Base-by-base conservation (phyloP, 2,888 invertebrate genomes). In the Hyposoter dolosus region DNA sequence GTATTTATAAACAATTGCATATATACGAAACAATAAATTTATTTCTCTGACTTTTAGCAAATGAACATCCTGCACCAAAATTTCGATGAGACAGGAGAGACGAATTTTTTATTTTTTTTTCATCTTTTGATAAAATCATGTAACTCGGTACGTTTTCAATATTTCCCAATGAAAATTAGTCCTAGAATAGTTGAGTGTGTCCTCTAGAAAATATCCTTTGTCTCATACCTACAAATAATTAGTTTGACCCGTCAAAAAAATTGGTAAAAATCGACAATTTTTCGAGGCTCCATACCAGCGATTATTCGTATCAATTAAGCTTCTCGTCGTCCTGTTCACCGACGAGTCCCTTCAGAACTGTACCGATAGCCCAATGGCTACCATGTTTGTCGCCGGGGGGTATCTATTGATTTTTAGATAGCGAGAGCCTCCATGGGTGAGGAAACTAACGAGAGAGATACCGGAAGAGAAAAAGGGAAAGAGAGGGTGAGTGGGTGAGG, bases 401-500 rank as follows among this genome's bases (percentile, higher is more conserved):
- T 90, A 90, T 85, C 90, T 93, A 93, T 93, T 93, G 93, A 93
- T 93, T 93, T 93, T 92, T 91, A 90, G 89, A 89, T 88, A 88
- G 89, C 89, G 90, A 88, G 89, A 91, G 89, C 88, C 88, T 81
- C 89, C 87, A 88, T 80, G 88, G 83, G 83, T 82, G 88, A 87
- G 89, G 87, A 86, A 84, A 83, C 79, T 78, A 77, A 77, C 78
- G 80, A 83, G 72, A 69, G 84, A 50, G 85, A 78, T 83, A 88
- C 23, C 23, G 65, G 75, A 89, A 81, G 88, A 88, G 85, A 40
- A 68, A 74, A 71, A 63, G 53, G 56, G 43, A 35, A 65, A 84
- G 85, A 87, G 75, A 89, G 82, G 88, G 88, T 85, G 47, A 63
- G 74, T 56, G 68, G 56, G 43, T 19, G 32, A 53, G 69, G 50